Conservation (phyloP, 2,797 vertebrate species). For the Cygnus olor region DNA sequence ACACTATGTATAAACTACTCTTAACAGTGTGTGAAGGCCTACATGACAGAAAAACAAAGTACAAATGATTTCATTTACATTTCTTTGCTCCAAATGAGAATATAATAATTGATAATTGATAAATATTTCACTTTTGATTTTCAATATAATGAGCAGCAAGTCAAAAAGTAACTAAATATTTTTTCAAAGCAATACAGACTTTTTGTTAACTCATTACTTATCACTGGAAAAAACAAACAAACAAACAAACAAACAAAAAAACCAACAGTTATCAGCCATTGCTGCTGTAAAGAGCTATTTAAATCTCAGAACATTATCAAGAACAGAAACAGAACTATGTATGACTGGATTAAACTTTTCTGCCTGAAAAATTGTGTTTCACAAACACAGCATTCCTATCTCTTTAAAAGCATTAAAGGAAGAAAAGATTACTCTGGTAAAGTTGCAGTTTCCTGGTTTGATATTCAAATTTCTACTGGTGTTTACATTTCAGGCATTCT, state of each 20-base stretch:
- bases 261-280: not conserved
- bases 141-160: not conserved
- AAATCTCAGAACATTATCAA: not conserved
- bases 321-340: not conserved
- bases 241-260: not conserved
- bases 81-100: not conserved
- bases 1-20: not conserved
- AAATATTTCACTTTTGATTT: not conserved
- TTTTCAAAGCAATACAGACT: not conserved
- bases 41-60: not conserved
- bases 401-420: not conserved
- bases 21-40: not conserved
- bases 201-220: not conserved
- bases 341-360: not conserved
- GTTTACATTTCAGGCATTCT: not conserved
- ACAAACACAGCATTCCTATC: not conserved
- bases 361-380: not conserved
- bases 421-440: not conserved
- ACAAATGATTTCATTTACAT: not conserved
- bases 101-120: not conserved
- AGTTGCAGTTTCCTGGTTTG: not conserved
- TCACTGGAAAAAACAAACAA: not conserved
- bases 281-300: not conserved
- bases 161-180: not conserved
- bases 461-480: not conserved